Evolutionary conservation across 2,888 invertebrate species (phyloP).

Genomic region (Lypha dubia): DNA sequence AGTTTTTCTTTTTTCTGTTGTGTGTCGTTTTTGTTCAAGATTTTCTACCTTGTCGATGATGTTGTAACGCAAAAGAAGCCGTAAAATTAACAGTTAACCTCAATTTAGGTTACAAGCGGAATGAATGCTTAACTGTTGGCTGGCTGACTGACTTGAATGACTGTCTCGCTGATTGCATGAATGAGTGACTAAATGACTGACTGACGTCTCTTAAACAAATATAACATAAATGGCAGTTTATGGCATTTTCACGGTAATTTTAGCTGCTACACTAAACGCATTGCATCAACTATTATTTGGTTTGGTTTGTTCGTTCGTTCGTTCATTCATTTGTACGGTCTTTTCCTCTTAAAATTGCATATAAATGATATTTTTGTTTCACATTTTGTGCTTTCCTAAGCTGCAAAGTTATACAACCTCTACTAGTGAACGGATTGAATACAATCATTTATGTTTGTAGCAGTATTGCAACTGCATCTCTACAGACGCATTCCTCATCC

Average conservation of each 20-base stretch:
- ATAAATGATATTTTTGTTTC: slow-evolving; percentile 14
- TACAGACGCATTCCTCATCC: slow-evolving; percentile 7
- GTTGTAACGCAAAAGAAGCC: slow-evolving; percentile 70
- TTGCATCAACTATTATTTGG: slow-evolving; percentile 35
- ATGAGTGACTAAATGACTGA: slow-evolving; percentile 3
- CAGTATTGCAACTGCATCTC: neutral
- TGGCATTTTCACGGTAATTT: slow-evolving; percentile 51
- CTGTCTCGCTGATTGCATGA: slow-evolving; percentile 3
- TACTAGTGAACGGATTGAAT: neutral
- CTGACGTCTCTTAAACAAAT: slow-evolving; percentile 55
- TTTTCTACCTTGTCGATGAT: slow-evolving; percentile 41
- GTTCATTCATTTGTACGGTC: too few relatives aligned
- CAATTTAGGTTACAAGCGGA: slow-evolving; percentile 73
- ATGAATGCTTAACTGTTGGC: slow-evolving; percentile 23
- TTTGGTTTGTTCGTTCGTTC: slow-evolving; percentile 9
- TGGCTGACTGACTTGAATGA: slow-evolving; percentile 22
- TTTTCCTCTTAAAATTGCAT: slow-evolving; percentile 7
- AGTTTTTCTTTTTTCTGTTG: slow-evolving; percentile 9
- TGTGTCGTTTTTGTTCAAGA: slow-evolving; percentile 38
- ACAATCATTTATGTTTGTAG: slow-evolving; percentile 10
- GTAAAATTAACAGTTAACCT: slow-evolving; percentile 75
- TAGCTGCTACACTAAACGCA: slow-evolving; percentile 1
- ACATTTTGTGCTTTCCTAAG: slow-evolving; percentile 44
- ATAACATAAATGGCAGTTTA: slow-evolving; percentile 72
- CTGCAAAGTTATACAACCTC: neutral